phyloP scores from a whole-genome alignment of 2,113 vertebrate genomes.

The Triplophysa tibetana region DNA sequence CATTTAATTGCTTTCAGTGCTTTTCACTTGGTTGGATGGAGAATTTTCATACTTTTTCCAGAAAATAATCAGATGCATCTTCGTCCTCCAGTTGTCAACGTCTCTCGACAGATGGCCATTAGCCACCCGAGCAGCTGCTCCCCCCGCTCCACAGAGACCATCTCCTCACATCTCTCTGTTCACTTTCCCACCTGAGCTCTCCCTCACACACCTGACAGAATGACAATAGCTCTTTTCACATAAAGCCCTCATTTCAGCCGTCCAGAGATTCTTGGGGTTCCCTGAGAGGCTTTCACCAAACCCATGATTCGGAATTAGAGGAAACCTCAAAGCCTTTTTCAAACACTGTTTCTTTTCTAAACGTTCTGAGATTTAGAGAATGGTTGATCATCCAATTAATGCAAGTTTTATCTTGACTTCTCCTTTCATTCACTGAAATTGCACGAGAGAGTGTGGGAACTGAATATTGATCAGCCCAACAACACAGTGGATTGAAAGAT shows the following conservation, averaged over 20 bases:
- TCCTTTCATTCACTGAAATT: constrained; percentile 17
- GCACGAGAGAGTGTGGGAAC: neutral
- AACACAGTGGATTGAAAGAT: neutral
- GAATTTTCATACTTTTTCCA: neutral
- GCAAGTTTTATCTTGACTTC: neutral
- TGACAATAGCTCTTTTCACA: constrained; percentile 25
- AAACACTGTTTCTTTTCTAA: constrained; percentile 1
- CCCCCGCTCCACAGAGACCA: constrained; percentile 17
- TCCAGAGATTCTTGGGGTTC: constrained; percentile 6
- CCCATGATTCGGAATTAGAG: neutral
- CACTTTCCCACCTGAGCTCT: constrained; percentile 47
- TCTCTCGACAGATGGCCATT: constrained; percentile 26
- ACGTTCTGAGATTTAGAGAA: constrained; percentile 5
- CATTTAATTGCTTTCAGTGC: neutral
- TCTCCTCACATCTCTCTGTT: constrained; percentile 8
- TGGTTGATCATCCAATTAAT: constrained; percentile 15
- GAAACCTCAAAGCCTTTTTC: constrained; percentile 7
- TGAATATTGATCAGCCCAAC: constrained; percentile 14
- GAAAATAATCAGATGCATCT: constrained; percentile 4
- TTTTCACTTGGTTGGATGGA: neutral
- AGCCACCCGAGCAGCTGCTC: constrained; percentile 38
- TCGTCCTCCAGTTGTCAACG: neutral
- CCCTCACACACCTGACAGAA: constrained; percentile 42
- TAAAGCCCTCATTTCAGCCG: constrained; percentile 4
- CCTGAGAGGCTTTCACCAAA: constrained; percentile 9